phyloP scores from a whole-genome alignment of 2,113 vertebrate genomes.

The Collichthys lucidus region DNA sequence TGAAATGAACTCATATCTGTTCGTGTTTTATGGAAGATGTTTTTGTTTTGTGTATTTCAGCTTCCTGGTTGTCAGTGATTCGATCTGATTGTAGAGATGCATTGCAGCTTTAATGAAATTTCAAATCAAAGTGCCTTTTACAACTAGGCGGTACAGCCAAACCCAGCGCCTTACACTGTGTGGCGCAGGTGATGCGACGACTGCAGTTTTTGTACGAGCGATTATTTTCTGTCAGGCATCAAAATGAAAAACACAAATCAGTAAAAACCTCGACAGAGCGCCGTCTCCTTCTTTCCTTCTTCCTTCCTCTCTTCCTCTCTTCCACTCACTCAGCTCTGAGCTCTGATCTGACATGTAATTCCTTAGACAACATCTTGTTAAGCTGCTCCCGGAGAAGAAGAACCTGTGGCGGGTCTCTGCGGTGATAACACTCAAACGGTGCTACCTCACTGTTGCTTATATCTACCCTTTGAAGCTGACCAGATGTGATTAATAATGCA shows the following conservation, averaged over 20 bases:
- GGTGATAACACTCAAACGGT: slow-evolving; percentile 44
- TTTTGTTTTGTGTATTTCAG: not conserved
- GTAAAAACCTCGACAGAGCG: slow-evolving; percentile 8
- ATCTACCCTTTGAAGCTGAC: slow-evolving; percentile 70
- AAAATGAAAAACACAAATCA: slow-evolving; percentile 43
- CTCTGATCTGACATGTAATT: slow-evolving; percentile 58
- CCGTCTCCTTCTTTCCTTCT: not conserved
- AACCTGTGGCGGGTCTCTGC: slow-evolving; percentile 35
- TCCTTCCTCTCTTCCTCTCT: not conserved
- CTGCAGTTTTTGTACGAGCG: slow-evolving; percentile 6
- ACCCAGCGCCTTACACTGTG: not conserved
- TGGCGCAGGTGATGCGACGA: not conserved
- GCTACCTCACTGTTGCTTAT: slow-evolving; percentile 57
- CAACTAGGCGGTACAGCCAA: not conserved
- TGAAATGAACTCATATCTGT: not conserved
- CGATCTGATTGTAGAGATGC: not conserved
- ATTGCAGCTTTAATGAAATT: slow-evolving; percentile 3
- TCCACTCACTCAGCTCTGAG: not conserved
- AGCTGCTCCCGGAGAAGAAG: slow-evolving; percentile 55
- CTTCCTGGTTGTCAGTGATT: not conserved
- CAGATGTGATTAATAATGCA: slow-evolving; percentile 79
- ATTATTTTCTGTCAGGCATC: slow-evolving; percentile 46
- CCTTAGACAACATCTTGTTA: slow-evolving; percentile 59
- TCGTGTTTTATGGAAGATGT: not conserved
- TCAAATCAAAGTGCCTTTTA: slow-evolving; percentile 14